A percentile compares a stretch with the other conserved stretches of the same genome.
Evolutionary conservation across 92 coral and sea anemone genomes (phyloP).

Genomic region (Siderastrea siderea): DNA sequence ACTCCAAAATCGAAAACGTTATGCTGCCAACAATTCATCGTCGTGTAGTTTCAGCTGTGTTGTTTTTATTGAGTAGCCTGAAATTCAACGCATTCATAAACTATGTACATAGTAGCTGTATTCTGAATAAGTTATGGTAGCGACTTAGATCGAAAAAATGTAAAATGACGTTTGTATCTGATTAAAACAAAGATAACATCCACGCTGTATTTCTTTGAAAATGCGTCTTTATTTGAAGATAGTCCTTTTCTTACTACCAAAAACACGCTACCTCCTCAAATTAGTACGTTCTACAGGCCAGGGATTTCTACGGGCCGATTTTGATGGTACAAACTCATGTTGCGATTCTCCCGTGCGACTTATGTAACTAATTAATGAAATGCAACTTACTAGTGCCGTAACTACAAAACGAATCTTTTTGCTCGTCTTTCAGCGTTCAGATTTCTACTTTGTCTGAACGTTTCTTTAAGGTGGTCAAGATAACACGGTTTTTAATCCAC

Average conservation of each 20-base stretch:
- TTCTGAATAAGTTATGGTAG: slow-evolving; percentile 26
- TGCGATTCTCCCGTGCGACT: too few relatives aligned
- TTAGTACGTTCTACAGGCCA: background rate
- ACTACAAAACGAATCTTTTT: too few relatives aligned
- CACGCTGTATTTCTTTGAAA: background rate
- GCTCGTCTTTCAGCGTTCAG: too few relatives aligned
- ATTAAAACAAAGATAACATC: slow-evolving; percentile 18
- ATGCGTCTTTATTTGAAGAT: background rate
- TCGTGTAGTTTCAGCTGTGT: background rate
- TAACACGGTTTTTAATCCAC: too few relatives aligned
- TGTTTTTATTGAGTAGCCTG: background rate
- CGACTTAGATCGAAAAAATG: slow-evolving; percentile 13
- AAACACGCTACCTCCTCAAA: background rate
- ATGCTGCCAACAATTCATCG: background rate
- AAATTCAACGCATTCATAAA: slow-evolving; percentile 5
- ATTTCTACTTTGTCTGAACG: too few relatives aligned
- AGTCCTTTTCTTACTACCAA: background rate
- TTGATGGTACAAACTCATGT: too few relatives aligned
- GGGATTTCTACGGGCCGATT: background rate
- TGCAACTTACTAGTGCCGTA: too few relatives aligned
- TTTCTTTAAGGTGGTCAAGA: too few relatives aligned
- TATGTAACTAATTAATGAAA: too few relatives aligned
- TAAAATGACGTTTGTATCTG: slow-evolving; percentile 23
- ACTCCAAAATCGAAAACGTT: background rate
- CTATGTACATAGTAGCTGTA: slow-evolving; percentile 32